Evolutionary conservation across 2,888 invertebrate genomes (phyloP).

Genomic region (Trichopoda pennipes): DNA sequence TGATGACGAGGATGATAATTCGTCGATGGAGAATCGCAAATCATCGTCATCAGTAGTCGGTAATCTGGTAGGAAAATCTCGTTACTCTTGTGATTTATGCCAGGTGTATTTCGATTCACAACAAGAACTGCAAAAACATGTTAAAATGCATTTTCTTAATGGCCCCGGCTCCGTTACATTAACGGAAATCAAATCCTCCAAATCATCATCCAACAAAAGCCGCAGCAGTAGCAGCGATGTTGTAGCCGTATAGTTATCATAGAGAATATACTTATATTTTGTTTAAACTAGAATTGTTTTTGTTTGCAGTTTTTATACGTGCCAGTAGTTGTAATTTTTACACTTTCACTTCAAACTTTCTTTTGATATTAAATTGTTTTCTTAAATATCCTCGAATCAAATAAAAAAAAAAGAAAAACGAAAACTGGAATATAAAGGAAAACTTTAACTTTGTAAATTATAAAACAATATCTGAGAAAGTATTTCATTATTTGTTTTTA

Average conservation of each 20-base stretch:
- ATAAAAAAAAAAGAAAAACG: too few species aligned
- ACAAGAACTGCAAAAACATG: slow-evolving; percentile 79
- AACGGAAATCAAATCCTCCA: slow-evolving; percentile 73
- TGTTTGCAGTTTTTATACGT: slow-evolving; percentile 20
- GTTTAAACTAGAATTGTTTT: slow-evolving; percentile 41
- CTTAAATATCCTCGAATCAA: not conserved
- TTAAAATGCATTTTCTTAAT: slow-evolving; percentile 81
- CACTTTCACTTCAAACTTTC: not conserved
- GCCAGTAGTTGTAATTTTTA: slow-evolving; percentile 41
- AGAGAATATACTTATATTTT: slow-evolving; percentile 53
- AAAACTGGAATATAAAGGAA: not conserved
- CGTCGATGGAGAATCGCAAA: slow-evolving; percentile 69
- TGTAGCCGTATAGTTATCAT: slow-evolving; percentile 68
- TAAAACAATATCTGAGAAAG: slow-evolving; percentile 4
- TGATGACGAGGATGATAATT: slow-evolving; percentile 68
- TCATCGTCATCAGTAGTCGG: slow-evolving; percentile 54
- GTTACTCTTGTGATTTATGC: slow-evolving; percentile 80
- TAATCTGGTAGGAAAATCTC: slow-evolving; percentile 70
- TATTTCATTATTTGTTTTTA: slow-evolving; percentile 3
- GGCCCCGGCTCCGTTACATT: slow-evolving; percentile 77
- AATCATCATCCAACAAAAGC: slow-evolving; percentile 68
- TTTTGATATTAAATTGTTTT: not conserved
- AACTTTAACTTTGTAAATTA: slow-evolving; percentile 33
- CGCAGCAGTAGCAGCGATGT: slow-evolving; percentile 70
- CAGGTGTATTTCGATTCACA: slow-evolving; percentile 80